A percentile compares a stretch with the other conserved stretches of the same genome.
Evolutionary conservation across 2,113 vertebrate genomes (phyloP).

Genomic region (Brachypodius melanocephalos): DNA sequence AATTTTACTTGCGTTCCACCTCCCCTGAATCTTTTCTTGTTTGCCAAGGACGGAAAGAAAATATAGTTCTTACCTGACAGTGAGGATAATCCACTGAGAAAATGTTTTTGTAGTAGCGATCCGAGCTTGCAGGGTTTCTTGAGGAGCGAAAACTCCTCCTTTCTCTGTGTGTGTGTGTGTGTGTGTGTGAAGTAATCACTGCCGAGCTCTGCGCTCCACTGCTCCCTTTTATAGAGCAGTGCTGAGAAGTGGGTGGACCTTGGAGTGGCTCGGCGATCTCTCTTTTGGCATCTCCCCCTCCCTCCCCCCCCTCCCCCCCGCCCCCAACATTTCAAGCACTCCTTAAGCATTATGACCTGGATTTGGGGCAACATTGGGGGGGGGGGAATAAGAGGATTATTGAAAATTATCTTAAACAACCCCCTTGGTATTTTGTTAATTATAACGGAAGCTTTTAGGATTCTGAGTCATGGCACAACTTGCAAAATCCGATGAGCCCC

Average conservation of each 20-base stretch:
- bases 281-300: slow-evolving; percentile 18
- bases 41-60: not conserved
- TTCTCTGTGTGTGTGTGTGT: slow-evolving; percentile 77
- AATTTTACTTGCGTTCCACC: not conserved
- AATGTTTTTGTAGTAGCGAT: slow-evolving; percentile 50
- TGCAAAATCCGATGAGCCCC: not conserved
- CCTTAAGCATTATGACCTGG: not conserved
- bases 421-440: not conserved
- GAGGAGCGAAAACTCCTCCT: slow-evolving; percentile 60
- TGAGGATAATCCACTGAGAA: slow-evolving; percentile 60
- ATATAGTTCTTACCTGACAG: slow-evolving; percentile 71
- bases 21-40: not conserved
- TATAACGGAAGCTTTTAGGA: not conserved
- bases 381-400: not conserved
- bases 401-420: not conserved
- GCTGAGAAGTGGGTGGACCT: slow-evolving; percentile 71
- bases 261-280: not conserved
- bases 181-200: slow-evolving; percentile 80
- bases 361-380: not conserved
- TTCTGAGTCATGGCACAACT: not conserved
- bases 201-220: slow-evolving; percentile 64
- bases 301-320: slow-evolving; percentile 10
- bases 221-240: slow-evolving; percentile 76
- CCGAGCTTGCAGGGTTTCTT: slow-evolving; percentile 69
- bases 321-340: slow-evolving; percentile 1